phyloP scores from a whole-genome alignment of 2,113 vertebrate genomes.

The Clupea harengus region DNA sequence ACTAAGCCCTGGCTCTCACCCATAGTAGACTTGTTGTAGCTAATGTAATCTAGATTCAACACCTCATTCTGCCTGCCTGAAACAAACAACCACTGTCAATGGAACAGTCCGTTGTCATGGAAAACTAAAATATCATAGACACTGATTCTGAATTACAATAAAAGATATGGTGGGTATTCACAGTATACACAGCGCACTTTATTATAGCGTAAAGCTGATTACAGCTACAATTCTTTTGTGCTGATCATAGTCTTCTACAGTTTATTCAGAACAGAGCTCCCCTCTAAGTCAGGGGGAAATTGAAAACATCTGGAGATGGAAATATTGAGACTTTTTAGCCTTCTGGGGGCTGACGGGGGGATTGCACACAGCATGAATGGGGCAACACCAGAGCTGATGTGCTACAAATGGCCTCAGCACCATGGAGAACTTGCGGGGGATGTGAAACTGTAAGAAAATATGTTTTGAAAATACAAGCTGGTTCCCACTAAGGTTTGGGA shows the following conservation, averaged over 20 bases:
- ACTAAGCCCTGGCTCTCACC: too few relatives aligned
- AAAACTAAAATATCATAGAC: background rate
- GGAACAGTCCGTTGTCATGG: too few relatives aligned
- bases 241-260: background rate
- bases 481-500: background rate
- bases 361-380: background rate
- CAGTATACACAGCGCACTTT: background rate
- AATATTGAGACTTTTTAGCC: slow-evolving; percentile 28
- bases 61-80: too few relatives aligned
- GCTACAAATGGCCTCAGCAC: slow-evolving; percentile 15
- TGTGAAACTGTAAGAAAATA: background rate
- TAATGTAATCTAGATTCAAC: too few relatives aligned
- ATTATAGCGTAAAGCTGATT: background rate
- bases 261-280: slow-evolving; percentile 8
- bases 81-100: background rate
- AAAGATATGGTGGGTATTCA: background rate
- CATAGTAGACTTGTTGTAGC: too few relatives aligned
- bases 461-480: background rate
- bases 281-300: slow-evolving; percentile 26
- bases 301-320: slow-evolving; percentile 36
- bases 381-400: background rate
- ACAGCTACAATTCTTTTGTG: background rate
- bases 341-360: slow-evolving; percentile 25
- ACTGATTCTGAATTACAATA: background rate
- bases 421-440: background rate